Evolutionary conservation across 2,113 vertebrate genomes (phyloP).

Genomic region (Calonectris borealis): DNA sequence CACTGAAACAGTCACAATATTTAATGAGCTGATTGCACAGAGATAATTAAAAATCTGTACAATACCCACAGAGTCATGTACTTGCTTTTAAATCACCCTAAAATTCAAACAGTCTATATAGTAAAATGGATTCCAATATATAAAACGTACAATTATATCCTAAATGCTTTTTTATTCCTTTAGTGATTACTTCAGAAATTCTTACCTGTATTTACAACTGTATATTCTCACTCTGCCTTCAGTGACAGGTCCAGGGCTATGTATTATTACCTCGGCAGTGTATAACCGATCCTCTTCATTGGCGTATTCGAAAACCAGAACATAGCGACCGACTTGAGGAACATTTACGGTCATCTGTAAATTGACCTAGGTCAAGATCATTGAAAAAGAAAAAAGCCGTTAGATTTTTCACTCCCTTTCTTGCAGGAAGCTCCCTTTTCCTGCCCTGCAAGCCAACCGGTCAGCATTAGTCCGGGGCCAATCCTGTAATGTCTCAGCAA

Average conservation of each 20-base stretch:
- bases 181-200: neutral
- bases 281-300: conserved; percentile 72
- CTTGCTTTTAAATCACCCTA: neutral
- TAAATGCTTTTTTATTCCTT: neutral
- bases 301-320: conserved; percentile 86
- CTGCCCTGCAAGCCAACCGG: neutral
- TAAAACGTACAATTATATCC: neutral
- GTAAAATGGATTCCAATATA: neutral
- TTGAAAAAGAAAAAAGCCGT: neutral
- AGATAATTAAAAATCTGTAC: neutral
- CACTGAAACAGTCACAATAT: neutral
- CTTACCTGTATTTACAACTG: conserved; percentile 88
- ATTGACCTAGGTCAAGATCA: conserved; percentile 72
- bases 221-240: conserved; percentile 83
- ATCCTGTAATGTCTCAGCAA: neutral
- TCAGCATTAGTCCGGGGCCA: neutral
- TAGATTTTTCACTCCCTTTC: neutral
- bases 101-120: neutral
- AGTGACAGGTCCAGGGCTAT: conserved; percentile 50
- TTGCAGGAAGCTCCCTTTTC: neutral
- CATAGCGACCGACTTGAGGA: conserved; percentile 77
- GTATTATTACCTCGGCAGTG: conserved; percentile 72
- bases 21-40: neutral
- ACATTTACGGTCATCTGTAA: conserved; percentile 79
- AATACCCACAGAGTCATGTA: neutral